These are phyloP conservation scores for Folsomia candida DNA, from an alignment of 2,888 invertebrate species.

Conservation along the genomic window DNA sequence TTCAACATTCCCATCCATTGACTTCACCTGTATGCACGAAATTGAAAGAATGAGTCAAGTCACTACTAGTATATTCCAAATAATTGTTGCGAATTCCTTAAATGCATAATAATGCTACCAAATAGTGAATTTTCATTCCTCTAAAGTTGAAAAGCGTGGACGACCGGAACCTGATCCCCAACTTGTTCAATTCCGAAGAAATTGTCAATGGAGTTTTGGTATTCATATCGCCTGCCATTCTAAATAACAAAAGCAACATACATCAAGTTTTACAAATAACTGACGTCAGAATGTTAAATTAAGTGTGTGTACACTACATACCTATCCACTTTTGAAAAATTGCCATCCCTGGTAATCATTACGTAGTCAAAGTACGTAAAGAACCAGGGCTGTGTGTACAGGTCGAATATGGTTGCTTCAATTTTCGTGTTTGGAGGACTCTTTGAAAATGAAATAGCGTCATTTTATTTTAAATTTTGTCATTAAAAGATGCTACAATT, in stretches of 20 bases:
- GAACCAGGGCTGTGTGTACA: constrained; percentile 49
- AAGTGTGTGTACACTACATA: constrained; percentile 20
- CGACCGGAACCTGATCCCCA: constrained; percentile 48
- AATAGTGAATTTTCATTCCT: constrained; percentile 48
- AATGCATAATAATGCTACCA: constrained; percentile 29
- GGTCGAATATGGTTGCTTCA: constrained; percentile 48
- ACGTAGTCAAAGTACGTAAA: constrained; percentile 50
- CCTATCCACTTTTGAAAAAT: constrained; percentile 46
- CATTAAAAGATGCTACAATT: background rate
- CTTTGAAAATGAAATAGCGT: too few species aligned
- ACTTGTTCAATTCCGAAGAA: constrained; percentile 41
- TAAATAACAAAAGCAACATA: constrained; percentile 11
- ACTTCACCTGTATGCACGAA: constrained; percentile 28
- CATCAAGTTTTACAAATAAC: background rate
- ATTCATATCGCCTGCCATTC: constrained; percentile 49
- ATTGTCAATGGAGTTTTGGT: constrained; percentile 47
- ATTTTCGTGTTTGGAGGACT: constrained; percentile 42
- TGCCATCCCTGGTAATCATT: constrained; percentile 45
- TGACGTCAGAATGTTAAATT: background rate
- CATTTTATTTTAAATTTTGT: constrained; percentile 2
- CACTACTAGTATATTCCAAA: too few species aligned
- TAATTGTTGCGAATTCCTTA: too few species aligned
- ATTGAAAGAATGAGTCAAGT: too few species aligned
- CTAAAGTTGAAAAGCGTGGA: constrained; percentile 48
- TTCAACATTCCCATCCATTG: constrained; percentile 28